Evolutionary conservation across 2,888 invertebrate species (phyloP).

Genomic region (Nysson spinosus): DNA sequence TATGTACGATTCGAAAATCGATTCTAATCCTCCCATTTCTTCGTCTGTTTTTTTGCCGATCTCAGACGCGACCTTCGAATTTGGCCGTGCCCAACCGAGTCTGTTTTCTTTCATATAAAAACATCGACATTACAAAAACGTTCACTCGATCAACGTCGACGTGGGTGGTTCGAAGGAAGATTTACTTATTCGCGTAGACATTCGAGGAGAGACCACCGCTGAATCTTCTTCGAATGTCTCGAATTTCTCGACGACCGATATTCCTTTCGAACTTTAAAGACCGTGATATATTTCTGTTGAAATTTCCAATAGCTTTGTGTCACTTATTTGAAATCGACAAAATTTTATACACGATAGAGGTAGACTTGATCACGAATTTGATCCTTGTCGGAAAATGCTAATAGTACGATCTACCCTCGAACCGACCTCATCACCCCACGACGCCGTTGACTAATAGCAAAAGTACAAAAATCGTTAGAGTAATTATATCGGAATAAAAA

Average conservation of each 20-base stretch:
- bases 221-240: neutral
- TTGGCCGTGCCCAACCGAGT: neutral
- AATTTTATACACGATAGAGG: no score
- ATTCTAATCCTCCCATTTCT: neutral
- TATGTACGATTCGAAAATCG: slow-evolving; percentile 2
- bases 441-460: slow-evolving; percentile 52
- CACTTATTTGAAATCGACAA: neutral
- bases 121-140: slow-evolving; percentile 53
- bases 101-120: slow-evolving; percentile 27
- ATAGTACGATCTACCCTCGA: no score
- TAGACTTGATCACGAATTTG: no score
- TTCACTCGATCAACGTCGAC: slow-evolving; percentile 25
- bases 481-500: slow-evolving; percentile 59
- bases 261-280: neutral
- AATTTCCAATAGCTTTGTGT: neutral
- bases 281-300: neutral
- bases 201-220: neutral
- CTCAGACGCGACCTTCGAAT: neutral
- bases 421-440: no score
- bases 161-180: slow-evolving; percentile 17
- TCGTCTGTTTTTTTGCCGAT: neutral
- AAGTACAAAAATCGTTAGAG: slow-evolving; percentile 67
- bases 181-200: neutral
- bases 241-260: no score
- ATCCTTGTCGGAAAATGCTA: no score